Conservation (phyloP, 2,888 invertebrate genomes). For the Serripes groenlandicus region DNA sequence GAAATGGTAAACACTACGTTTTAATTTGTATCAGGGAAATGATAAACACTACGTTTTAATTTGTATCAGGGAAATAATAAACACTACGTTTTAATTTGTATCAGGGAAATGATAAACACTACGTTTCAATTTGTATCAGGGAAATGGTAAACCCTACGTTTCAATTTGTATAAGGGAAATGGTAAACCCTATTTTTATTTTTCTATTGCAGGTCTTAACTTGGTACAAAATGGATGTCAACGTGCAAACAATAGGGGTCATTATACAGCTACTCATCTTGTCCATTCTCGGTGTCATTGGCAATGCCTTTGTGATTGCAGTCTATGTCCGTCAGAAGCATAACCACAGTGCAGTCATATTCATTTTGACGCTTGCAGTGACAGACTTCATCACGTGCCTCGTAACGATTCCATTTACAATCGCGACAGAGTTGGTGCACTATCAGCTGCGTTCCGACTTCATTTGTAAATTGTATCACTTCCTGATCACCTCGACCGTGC, state of each 20-base stretch:
- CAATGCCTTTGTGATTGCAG: constrained; percentile 81
- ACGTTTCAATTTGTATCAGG: too few species aligned
- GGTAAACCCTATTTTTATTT: too few species aligned
- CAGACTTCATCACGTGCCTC: constrained; percentile 82
- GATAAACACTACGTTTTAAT: too few species aligned
- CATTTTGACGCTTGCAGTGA: constrained; percentile 82
- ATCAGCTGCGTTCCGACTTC: constrained; percentile 70
- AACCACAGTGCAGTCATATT: constrained; percentile 83
- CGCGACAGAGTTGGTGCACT: constrained; percentile 77
- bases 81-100: too few species aligned
- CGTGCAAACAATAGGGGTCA: constrained; percentile 47
- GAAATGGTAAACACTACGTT: too few species aligned
- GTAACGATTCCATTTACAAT: constrained; percentile 83
- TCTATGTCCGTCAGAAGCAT: constrained; percentile 76
- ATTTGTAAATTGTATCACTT: constrained; percentile 81
- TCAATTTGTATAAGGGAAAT: too few species aligned
- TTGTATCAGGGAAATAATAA: too few species aligned
- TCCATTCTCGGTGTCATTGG: constrained; percentile 79
- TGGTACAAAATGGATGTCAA: too few species aligned
- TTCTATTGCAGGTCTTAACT: too few species aligned
- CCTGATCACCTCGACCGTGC: constrained; percentile 81
- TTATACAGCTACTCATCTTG: constrained; percentile 74
- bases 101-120: too few species aligned
- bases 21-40: too few species aligned
- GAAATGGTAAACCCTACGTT: too few species aligned